Conservation (phyloP, 1,140 invertebrate species). For the Portunus trituberculatus region DNA sequence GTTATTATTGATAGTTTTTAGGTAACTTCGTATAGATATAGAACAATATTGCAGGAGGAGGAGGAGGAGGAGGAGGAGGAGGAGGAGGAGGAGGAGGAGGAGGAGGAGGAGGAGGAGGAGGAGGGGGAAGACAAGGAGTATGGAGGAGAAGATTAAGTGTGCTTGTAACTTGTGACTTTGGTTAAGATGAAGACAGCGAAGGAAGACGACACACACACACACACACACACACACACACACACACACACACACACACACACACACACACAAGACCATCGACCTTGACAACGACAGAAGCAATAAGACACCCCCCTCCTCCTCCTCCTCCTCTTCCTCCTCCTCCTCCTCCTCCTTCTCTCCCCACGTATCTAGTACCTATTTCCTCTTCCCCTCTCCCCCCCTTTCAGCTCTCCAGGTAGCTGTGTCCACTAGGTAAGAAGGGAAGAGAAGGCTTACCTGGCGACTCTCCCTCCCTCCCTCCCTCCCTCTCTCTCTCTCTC, state of each 20-base stretch:
- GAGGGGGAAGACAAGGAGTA: neutral
- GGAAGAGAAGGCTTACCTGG: neutral
- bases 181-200: neutral
- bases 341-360: too few relatives aligned
- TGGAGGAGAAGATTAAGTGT: neutral
- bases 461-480: neutral
- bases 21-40: too few relatives aligned
- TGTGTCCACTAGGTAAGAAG: too few relatives aligned
- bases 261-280: neutral
- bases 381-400: neutral
- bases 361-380: too few relatives aligned
- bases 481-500: neutral
- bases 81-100: neutral
- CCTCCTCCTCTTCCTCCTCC: neutral
- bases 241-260: conserved; percentile 17
- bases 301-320: neutral
- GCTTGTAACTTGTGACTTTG: neutral
- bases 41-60: too few relatives aligned
- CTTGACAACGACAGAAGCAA: neutral
- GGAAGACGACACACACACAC: too few relatives aligned
- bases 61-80: too few relatives aligned
- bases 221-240: conserved; percentile 9
- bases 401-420: neutral
- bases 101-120: neutral
- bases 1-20: too few relatives aligned